These are phyloP conservation scores for Eupithecia insigniata DNA, from an alignment of 2,888 invertebrate genomes.

Conservation along the genomic window DNA sequence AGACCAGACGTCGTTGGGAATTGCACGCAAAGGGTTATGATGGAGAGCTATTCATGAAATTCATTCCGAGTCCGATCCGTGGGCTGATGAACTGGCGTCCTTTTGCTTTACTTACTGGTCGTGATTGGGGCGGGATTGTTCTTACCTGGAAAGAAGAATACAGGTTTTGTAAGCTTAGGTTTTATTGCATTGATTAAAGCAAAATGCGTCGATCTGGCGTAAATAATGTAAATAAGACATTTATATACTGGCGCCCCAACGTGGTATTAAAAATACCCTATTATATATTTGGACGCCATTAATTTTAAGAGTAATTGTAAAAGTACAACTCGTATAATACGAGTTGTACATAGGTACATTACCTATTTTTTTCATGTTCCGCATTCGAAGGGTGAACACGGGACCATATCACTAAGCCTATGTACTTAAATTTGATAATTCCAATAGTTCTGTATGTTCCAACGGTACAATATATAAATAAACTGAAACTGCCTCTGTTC, in stretches of 20 bases:
- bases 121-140: slow-evolving; percentile 17
- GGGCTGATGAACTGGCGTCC: slow-evolving; percentile 24
- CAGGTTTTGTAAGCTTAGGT: background rate
- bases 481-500: no score
- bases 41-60: slow-evolving; percentile 35
- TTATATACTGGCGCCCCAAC: background rate
- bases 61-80: slow-evolving; percentile 29
- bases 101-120: slow-evolving; percentile 23
- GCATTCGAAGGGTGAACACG: no score
- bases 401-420: no score
- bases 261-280: background rate
- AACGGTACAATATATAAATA: no score
- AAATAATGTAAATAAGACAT: background rate
- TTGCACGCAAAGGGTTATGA: slow-evolving; percentile 36
- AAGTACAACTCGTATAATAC: no score
- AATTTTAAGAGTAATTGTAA: background rate
- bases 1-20: slow-evolving; percentile 20
- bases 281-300: no score
- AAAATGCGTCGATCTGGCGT: background rate
- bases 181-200: background rate
- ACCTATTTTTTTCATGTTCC: no score
- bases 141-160: slow-evolving; percentile 30
- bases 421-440: no score
- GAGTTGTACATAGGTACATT: no score
- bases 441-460: no score